Conservation (phyloP, 2,888 invertebrate genomes). For the Balanococcus diminutus region DNA sequence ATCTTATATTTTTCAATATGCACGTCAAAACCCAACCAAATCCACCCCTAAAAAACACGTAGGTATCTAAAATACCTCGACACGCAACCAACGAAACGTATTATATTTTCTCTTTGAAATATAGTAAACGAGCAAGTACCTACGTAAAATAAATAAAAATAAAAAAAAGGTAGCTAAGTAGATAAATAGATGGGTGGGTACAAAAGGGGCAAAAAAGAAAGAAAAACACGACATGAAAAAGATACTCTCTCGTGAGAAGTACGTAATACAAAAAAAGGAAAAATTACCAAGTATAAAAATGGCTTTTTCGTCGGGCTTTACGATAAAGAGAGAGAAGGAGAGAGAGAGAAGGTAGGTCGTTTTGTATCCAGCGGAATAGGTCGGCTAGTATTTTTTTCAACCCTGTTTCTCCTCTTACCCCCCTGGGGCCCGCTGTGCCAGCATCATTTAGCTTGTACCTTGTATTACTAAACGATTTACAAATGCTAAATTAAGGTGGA, state of each 20-base stretch:
- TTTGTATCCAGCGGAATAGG: too few relatives aligned
- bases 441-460: not conserved
- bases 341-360: too few relatives aligned
- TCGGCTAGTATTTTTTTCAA: not conserved
- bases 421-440: too few relatives aligned
- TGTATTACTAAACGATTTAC: conserved; percentile 19
- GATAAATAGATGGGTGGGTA: too few relatives aligned
- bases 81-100: not conserved
- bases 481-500: conserved; percentile 34
- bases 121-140: too few relatives aligned
- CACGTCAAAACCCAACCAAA: too few relatives aligned
- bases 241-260: not conserved
- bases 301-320: conserved; percentile 1
- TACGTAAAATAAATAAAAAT: not conserved
- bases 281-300: conserved; percentile 4
- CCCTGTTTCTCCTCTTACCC: not conserved
- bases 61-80: not conserved
- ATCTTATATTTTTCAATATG: not conserved
- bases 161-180: too few relatives aligned
- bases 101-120: not conserved
- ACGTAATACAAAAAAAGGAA: not conserved
- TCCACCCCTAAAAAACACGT: not conserved
- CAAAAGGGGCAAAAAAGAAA: not conserved
- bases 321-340: too few relatives aligned
- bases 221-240: not conserved